Base-by-base conservation (phyloP, 2,888 invertebrate genomes). In the Macrosiphum euphorbiae region DNA sequence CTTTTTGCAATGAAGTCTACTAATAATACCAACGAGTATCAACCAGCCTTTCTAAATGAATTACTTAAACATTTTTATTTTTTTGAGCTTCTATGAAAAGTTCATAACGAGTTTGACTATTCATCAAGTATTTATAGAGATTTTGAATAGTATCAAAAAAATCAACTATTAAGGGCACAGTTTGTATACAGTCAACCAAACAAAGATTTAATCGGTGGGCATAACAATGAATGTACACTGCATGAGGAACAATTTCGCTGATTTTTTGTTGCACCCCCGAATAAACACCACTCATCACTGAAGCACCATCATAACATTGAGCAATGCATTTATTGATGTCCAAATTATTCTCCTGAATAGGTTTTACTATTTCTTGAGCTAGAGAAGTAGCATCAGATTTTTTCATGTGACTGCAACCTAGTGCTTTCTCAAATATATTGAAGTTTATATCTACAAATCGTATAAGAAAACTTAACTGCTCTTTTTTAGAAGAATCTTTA, bases 251-350 rank as follows among this genome's bases (percentile, higher is more conserved):
- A 55, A 55, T 88, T 55, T 58, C 58, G 2, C 11, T 41, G 90
- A 95, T 94, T 84, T 90, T 91, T 24, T 67, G 50, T 92, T 95
- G 95, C 94, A 95, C 93, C 52, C 95, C 95, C n/a, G 89, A 92
- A 61, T 95, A 95, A 35, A n/a, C 92, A n/a, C 95, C 92, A 94
- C 95, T 88, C 95, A 95, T 61, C 94, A 95, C 26, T 11, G 94
- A 92, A 28, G 95, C 95, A 93, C 95, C 95, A 61, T 95, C 95
- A 58, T 95, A 95, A 20, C 94, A 95, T 90, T 95, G 95, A 41
- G 95, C 95, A 91, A 95, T 91, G 58, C 91, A 94, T 41, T 90
- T 67, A 28, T 86, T 90, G 5, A 91, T 92, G 50, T 91, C 78
- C 55, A 94, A 41, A 55, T 88, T 88, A 61, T 61, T 61, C 11